Evolutionary conservation across 2,797 vertebrate species (phyloP), one percentile per base, ranked within the genome.

Genomic region (Garrulus glandarius): DNA sequence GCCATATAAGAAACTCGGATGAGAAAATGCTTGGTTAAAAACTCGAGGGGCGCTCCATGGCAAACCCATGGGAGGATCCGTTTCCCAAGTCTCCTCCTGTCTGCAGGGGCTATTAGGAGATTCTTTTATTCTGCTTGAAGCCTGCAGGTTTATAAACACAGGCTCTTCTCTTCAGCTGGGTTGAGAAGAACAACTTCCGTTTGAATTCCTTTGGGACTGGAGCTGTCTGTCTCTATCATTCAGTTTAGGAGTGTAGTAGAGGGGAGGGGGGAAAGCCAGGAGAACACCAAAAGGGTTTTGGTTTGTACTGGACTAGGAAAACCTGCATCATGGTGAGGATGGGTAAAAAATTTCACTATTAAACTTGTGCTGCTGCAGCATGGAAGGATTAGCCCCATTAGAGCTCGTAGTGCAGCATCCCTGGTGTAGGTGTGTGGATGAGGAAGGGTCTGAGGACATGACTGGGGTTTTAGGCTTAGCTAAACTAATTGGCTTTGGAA

Each of bases 121-220:
- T 95, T 88, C 67, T 85, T 97, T 97, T 96, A 96, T 86, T 92
- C 91, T 93, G 75, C 87, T 94, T 19, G 3, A 72, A 89, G 80
- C 87, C 92, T 83, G 53, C 32, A 63, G 95, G 84, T 91, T 95
- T 97, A 84, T 89, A 94, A 95, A 93, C 72, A 92, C 15, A n/a
- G 60, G 64, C 86, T 93, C 52, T 94, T 93, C 93, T 93, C 72
- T 96, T 96, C 90, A 79, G 59, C 87, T 87, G 92, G 96, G 87
- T 75, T 95, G 77, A 90, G 96, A 95, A 96, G 88, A 97, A 92
- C 74, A 88, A 65, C 83, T 94, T 89, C 71, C 53, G 36, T 91
- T 77, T 96, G 88, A 97, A 97, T 96, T 98, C 97, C 94, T 96
- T 60, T 39, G 96, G 88, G 95, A 87, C 22, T 41, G 41, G 46